phyloP scores from a whole-genome alignment of 1,140 invertebrate species.

The Platyscapa corneri region DNA sequence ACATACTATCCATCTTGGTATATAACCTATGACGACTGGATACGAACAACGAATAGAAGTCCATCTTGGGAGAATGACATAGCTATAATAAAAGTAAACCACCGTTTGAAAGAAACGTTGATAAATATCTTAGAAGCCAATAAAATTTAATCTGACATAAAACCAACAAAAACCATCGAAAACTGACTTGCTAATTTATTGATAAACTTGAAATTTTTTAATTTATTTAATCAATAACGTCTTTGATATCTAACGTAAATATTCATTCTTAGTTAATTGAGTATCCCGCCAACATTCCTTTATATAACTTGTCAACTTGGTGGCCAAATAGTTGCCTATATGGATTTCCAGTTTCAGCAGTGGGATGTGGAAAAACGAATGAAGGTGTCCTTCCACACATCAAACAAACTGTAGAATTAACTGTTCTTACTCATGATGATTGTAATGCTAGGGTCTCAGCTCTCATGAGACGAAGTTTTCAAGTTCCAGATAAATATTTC shows the following conservation, averaged over 20 bases:
- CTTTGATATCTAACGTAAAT: no score
- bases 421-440: not conserved
- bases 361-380: not conserved
- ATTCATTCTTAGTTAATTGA: not conserved
- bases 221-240: no score
- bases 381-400: not conserved
- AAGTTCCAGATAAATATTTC: not conserved
- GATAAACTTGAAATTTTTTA: no score
- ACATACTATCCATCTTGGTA: no score
- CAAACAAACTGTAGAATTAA: not conserved
- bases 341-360: not conserved
- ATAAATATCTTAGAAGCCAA: no score
- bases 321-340: not conserved
- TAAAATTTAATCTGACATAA: no score
- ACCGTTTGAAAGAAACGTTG: not conserved
- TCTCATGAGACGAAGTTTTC: not conserved
- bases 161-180: no score
- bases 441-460: not conserved
- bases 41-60: no score
- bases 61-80: not conserved
- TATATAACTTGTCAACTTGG: not conserved
- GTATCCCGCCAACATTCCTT: not conserved
- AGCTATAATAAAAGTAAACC: not conserved
- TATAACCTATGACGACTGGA: no score
- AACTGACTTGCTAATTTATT: no score